Percentiles rank a stretch among this genome's conserved stretches.
Evolutionary conservation across 2,888 invertebrate genomes (phyloP).

Genomic region (Celastrina argiolus): DNA sequence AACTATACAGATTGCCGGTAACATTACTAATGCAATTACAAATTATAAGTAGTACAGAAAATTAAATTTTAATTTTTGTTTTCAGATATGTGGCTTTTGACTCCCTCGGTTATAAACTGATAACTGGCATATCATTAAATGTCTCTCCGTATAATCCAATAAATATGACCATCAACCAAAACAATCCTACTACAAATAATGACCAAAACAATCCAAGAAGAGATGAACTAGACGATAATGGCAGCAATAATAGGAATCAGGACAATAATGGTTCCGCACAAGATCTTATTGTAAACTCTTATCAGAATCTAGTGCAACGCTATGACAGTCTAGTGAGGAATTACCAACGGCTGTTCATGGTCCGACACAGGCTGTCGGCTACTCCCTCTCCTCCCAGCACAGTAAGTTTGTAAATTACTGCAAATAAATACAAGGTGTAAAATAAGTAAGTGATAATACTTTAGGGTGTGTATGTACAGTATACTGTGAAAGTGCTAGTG

Average conservation of each 20-base stretch:
- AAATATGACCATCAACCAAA: slow-evolving; percentile 44
- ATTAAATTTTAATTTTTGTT: slow-evolving; percentile 31
- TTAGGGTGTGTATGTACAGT: too few relatives aligned
- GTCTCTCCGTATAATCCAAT: slow-evolving; percentile 42
- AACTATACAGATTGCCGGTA: too few relatives aligned
- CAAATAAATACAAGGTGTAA: too few relatives aligned
- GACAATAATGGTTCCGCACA: slow-evolving; percentile 52
- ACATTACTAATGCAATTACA: too few relatives aligned
- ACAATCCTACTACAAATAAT: slow-evolving; percentile 42
- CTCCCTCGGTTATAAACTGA: slow-evolving; percentile 86
- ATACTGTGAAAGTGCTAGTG: too few relatives aligned
- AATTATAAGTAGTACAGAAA: slow-evolving; percentile 12
- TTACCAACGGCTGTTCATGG: slow-evolving; percentile 71
- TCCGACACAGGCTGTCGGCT: slow-evolving; percentile 61
- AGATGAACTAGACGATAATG: slow-evolving; percentile 47
- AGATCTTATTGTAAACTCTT: slow-evolving; percentile 69
- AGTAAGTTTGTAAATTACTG: slow-evolving; percentile 43
- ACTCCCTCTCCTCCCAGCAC: slow-evolving; percentile 62
- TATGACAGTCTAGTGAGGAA: slow-evolving; percentile 72
- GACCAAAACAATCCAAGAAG: slow-evolving; percentile 49
- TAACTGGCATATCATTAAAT: slow-evolving; percentile 86
- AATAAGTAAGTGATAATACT: too few relatives aligned
- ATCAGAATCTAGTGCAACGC: slow-evolving; percentile 70
- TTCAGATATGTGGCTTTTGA: slow-evolving; percentile 91
- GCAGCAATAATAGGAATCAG: slow-evolving; percentile 42